Evolutionary conservation across 2,113 vertebrate genomes (phyloP).

Genomic region (Aptenodytes forsteri): DNA sequence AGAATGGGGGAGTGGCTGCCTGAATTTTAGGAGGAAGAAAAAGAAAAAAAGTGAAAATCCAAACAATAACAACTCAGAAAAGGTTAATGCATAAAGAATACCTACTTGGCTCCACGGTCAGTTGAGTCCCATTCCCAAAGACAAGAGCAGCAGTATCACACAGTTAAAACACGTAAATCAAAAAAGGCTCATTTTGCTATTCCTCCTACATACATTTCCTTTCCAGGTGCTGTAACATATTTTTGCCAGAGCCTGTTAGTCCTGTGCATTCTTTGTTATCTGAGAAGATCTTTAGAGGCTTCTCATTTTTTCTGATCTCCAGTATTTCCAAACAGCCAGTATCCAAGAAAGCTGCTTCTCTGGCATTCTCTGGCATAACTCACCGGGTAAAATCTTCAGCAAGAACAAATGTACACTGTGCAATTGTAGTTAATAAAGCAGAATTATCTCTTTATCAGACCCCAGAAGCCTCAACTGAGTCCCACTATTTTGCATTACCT

Average conservation of each 20-base stretch:
- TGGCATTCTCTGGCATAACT: background rate
- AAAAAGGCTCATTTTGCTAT: background rate
- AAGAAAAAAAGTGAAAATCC: background rate
- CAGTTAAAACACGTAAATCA: background rate
- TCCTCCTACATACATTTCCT: background rate
- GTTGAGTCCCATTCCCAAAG: slow-evolving; percentile 3
- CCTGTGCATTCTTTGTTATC: background rate
- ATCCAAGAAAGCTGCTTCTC: background rate
- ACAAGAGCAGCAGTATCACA: background rate
- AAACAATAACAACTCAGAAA: background rate
- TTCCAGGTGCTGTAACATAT: background rate
- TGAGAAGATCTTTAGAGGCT: background rate
- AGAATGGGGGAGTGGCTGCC: background rate
- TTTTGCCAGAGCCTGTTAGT: background rate
- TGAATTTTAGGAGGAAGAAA: background rate
- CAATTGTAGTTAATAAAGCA: background rate
- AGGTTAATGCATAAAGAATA: background rate
- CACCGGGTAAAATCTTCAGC: background rate
- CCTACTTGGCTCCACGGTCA: slow-evolving; percentile 7
- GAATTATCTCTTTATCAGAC: background rate
- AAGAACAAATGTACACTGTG: background rate
- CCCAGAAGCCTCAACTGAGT: background rate
- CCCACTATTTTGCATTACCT: background rate
- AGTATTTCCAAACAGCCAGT: background rate
- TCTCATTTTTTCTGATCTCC: background rate